These are phyloP conservation scores for Arctia plantaginis DNA, from an alignment of 2,888 invertebrate genomes.

Conservation along the genomic window DNA sequence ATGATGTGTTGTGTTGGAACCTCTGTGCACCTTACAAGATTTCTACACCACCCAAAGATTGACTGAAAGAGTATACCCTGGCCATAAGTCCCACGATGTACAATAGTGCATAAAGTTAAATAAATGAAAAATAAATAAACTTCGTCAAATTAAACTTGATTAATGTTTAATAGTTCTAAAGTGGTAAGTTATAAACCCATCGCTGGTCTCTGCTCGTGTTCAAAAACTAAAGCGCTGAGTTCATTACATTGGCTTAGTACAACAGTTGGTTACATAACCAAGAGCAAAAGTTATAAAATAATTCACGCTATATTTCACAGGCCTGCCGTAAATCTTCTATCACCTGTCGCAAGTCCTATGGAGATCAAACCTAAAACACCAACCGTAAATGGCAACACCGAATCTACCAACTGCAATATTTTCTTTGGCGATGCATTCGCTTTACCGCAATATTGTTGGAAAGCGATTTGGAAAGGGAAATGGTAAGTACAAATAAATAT, in stretches of 20 bases:
- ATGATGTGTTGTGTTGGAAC: no score
- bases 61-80: no score
- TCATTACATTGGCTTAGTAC: background rate
- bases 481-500: slow-evolving; percentile 64
- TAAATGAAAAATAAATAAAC: no score
- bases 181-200: background rate
- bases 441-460: slow-evolving; percentile 72
- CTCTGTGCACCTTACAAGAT: no score
- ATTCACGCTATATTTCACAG: slow-evolving; percentile 46
- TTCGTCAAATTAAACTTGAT: no score
- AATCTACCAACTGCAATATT: slow-evolving; percentile 56
- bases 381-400: slow-evolving; percentile 40
- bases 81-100: no score
- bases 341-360: slow-evolving; percentile 70
- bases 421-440: slow-evolving; percentile 69
- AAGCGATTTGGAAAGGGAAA: slow-evolving; percentile 77
- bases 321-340: slow-evolving; percentile 68
- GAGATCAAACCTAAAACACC: slow-evolving; percentile 54
- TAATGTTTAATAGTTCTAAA: background rate
- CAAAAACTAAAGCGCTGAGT: background rate
- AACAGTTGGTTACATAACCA: background rate
- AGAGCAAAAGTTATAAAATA: background rate
- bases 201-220: background rate
- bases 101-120: no score
- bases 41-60: no score